Evolutionary conservation across 2,113 vertebrate species (phyloP), one percentile per base, ranked within the genome.

Genomic region (Prinia subflava): DNA sequence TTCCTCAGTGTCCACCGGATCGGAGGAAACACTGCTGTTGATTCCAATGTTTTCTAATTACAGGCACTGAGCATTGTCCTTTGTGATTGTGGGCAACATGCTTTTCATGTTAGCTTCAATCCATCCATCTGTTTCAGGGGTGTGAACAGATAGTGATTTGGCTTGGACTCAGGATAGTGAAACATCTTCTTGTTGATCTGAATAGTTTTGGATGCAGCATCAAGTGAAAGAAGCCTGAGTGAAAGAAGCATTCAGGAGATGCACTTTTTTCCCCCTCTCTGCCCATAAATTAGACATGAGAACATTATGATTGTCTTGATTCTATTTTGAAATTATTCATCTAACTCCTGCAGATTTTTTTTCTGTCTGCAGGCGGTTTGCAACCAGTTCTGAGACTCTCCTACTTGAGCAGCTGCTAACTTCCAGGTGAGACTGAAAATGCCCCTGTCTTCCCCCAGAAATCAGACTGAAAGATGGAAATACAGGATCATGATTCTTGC

Each of bases 291-390:
- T 91, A 96, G 96, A 73, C 85, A 94, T 94, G 92, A 95, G 92
- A 83, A 96, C 78, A 87, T 63, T 94, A 74, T 81, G 83, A 96
- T 96, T 93, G 89, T 94, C 89, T 97, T 94, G 84, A 96, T 95
- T 94, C 59, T 94, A 47, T 90, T 95, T 95, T 87, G 90, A 95
- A 94, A 88, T 91, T 89, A 81, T 88, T 95, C 67, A 92, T 95
- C 89, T 76, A 90, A 96, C 92, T 92, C 73, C 68, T 90, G 49
- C 50, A 79, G 76, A 84, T 2, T 18, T 56, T 62, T 91, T 94
- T 87, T 91, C 70, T 2, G 31, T 57, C 41, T 80, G 67, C 28
- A 74, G 70, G 68, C 83, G 90, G 46, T 82, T 90, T 74, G 69
- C 76, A 92, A 77, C 76, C 56, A 84, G 70, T 87, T 86, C 55